phyloP scores from a whole-genome alignment of 2,113 vertebrate species.

The Leptobrachium ailaonicum region DNA sequence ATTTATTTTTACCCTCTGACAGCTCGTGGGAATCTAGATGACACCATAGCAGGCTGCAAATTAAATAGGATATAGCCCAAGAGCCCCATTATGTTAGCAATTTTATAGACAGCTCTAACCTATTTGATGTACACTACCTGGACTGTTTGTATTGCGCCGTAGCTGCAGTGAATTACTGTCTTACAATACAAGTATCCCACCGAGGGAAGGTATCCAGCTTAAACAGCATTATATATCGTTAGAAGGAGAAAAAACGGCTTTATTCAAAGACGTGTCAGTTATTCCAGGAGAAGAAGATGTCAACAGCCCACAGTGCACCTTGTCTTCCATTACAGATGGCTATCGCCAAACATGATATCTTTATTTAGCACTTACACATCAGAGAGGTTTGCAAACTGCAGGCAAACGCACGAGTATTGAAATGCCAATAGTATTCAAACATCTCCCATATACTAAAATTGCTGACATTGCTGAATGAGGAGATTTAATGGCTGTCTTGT shows the following conservation, averaged over 20 bases:
- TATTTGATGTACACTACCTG: conserved; percentile 5
- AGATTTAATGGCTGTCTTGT: no score
- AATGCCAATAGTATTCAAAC: no score
- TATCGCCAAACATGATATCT: no score
- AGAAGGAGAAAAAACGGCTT: neutral
- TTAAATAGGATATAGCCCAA: conserved; percentile 28
- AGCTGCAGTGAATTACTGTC: conserved; percentile 6
- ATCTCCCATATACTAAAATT: no score
- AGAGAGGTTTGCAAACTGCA: no score
- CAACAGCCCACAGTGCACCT: no score
- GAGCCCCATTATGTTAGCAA: conserved; percentile 17
- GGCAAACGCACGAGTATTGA: no score
- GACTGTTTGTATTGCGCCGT: neutral
- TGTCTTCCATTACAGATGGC: no score
- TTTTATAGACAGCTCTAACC: conserved; percentile 26
- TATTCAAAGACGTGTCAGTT: neutral
- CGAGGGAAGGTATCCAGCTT: neutral
- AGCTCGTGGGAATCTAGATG: conserved; percentile 4
- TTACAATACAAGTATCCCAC: conserved; percentile 10
- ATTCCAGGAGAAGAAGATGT: neutral
- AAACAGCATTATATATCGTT: conserved; percentile 1
- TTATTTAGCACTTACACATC: no score
- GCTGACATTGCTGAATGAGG: no score
- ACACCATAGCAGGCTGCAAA: conserved; percentile 22
- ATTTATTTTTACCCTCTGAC: conserved; percentile 24